Conservation (phyloP, 2,888 invertebrate genomes). For the Hofmannophila pseudospretella region DNA sequence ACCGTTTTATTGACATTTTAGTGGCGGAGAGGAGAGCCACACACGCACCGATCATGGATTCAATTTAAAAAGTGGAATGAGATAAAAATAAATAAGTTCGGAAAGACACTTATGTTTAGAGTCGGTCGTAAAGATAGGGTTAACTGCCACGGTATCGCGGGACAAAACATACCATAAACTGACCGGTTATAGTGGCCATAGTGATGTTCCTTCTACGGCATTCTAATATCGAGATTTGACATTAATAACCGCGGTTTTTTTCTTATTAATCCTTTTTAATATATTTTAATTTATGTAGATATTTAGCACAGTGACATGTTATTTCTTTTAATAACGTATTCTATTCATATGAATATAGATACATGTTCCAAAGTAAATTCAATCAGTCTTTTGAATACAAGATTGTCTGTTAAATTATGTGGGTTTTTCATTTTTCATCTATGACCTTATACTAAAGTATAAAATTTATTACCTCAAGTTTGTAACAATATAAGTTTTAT, state of each 20-base stretch:
- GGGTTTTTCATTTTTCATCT: no score
- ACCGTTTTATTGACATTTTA: slow-evolving; percentile 72
- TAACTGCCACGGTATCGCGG: slow-evolving; percentile 71
- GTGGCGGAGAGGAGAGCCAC: slow-evolving; percentile 59
- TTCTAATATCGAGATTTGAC: not conserved
- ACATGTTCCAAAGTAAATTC: not conserved
- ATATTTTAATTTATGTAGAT: no score
- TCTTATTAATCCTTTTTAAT: no score
- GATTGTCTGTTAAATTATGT: no score
- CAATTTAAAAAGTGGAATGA: slow-evolving; percentile 76
- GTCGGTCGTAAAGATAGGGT: slow-evolving; percentile 76
- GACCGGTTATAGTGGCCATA: slow-evolving; percentile 62
- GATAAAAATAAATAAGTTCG: slow-evolving; percentile 76
- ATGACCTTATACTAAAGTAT: no score
- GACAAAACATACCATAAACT: slow-evolving; percentile 75
- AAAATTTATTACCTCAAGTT: no score
- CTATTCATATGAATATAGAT: not conserved
- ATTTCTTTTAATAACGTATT: not conserved
- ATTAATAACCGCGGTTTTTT: no score
- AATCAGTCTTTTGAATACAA: not conserved
- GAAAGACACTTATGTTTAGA: slow-evolving; percentile 77
- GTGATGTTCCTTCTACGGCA: slow-evolving; percentile 45
- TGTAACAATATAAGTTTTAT: no score
- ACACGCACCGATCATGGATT: slow-evolving; percentile 70
- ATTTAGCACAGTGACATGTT: not conserved